phyloP scores from a whole-genome alignment of 2,888 invertebrate genomes.

The Lasioglossum calceatum region DNA sequence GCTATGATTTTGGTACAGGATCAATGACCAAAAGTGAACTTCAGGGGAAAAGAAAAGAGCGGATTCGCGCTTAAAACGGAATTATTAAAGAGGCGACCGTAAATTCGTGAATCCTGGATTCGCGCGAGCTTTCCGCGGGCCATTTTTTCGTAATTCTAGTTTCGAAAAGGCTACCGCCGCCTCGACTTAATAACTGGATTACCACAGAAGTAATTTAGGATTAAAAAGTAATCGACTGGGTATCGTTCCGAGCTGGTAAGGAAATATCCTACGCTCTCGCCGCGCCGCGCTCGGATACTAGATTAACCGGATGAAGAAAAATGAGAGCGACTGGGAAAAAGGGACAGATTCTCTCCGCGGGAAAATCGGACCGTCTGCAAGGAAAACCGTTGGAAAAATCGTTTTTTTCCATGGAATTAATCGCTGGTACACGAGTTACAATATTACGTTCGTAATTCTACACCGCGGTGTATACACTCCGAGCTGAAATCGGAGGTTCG shows the following conservation, averaged over 20 bases:
- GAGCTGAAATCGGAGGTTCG: background rate
- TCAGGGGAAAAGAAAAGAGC: background rate
- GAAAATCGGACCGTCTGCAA: constrained; percentile 3
- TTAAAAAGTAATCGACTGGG: constrained; percentile 72
- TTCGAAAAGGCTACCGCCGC: constrained; percentile 34
- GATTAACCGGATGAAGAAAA: constrained; percentile 59
- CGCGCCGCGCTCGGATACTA: constrained; percentile 34
- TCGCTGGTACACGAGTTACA: background rate
- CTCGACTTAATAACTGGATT: constrained; percentile 71
- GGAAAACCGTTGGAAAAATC: background rate
- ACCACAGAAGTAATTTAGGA: constrained; percentile 71
- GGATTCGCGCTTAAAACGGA: background rate
- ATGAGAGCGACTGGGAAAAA: constrained; percentile 33
- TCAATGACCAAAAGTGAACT: background rate
- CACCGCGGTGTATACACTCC: background rate
- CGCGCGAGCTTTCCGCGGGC: background rate
- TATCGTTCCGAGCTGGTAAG: constrained; percentile 47
- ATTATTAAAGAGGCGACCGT: constrained; percentile 8
- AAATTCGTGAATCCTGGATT: constrained; percentile 13
- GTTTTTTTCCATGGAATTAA: background rate
- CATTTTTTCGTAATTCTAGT: constrained; percentile 32
- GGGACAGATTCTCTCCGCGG: background rate
- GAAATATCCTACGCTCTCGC: constrained; percentile 44
- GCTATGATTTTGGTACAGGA: background rate
- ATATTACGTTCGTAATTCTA: background rate